Base-by-base conservation (phyloP, 2,797 vertebrate genomes). In the Anas acuta region DNA sequence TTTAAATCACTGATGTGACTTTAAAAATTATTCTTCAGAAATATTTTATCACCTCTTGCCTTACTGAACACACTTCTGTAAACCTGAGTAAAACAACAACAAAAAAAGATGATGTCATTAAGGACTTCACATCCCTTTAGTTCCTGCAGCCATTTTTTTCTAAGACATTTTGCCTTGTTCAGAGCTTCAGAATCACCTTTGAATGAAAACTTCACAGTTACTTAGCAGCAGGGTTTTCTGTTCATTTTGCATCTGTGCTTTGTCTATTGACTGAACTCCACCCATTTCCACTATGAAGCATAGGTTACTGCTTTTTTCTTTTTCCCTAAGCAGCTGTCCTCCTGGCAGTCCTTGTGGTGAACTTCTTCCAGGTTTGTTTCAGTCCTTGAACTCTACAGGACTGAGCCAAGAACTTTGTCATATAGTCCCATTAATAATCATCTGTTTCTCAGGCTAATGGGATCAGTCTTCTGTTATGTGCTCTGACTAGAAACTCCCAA, bases 391-490 rank as follows among this genome's bases (percentile, higher is more conserved):
- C 69, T 90, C 71, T 30, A 53, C 13, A 88, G 45, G 23, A 51
- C 28, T 54, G n/a, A 96, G 92, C 87, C 91, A 96, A 93, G 92
- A 84, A 65, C n/a, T 84, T 72, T 86, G 81, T 90, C 80, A 60
- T 77, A 7, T 53, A 88, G 33, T 41, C 72, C 45, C 69, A 77
- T 85, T 73, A 92, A 65, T 89, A 93, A 93, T 83, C 75, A 93
- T 89, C 80, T 87, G 30, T 82, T 95, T 73, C 71, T 89, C 84
- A 86, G 83, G 53, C 84, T 88, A 43, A 4, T 61, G 70, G 73
- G 76, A 69, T 90, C n/a, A 76, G 71, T 79, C 25, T 74, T 65
- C 70, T 89, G n/a, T 64, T 51, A n/a, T 43, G n/a, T 62, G 3
- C 30, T 91, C 61, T 83, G 57, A 53, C 64, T 88, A 74, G 70